phyloP scores from a whole-genome alignment of 2,797 vertebrate species.

The Toxotes lorentzi region DNA sequence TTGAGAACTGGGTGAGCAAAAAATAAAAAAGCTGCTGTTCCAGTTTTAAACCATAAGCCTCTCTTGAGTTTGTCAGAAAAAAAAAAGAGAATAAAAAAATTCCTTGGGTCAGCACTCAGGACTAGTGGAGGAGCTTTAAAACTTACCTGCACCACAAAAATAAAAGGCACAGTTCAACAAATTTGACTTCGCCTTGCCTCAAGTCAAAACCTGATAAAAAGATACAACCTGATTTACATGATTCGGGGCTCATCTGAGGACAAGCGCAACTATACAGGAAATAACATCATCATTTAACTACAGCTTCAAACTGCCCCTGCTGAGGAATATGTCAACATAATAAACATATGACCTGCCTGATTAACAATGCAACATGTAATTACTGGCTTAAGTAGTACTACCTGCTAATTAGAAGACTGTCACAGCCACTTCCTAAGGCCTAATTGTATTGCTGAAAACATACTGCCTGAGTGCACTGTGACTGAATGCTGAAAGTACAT shows the following conservation, averaged over 20 bases:
- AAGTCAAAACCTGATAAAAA: conserved; percentile 6
- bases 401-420: conserved; percentile 34
- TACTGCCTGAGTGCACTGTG: not conserved
- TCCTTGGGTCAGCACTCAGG: conserved; percentile 23
- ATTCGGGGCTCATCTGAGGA: conserved; percentile 13
- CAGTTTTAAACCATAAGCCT: conserved; percentile 21
- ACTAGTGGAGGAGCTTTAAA: conserved; percentile 19
- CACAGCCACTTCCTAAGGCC: conserved; percentile 1
- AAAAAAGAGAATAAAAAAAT: not conserved
- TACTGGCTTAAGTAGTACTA: conserved; percentile 1
- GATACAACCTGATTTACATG: conserved; percentile 7
- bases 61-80: not conserved
- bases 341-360: not conserved
- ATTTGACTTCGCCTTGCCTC: not conserved
- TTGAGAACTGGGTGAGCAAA: not conserved
- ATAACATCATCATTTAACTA: not conserved
- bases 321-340: not conserved
- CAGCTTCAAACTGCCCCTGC: not conserved
- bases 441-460: not conserved
- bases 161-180: not conserved
- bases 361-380: conserved; percentile 21
- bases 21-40: conserved; percentile 8
- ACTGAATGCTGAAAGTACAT: not conserved
- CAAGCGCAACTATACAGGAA: conserved; percentile 12
- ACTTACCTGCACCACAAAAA: conserved; percentile 16